Percentiles rank a stretch among this genome's conserved stretches.
Conservation (phyloP, 1,140 invertebrate genomes). For the Lasioglossum baleicum region DNA sequence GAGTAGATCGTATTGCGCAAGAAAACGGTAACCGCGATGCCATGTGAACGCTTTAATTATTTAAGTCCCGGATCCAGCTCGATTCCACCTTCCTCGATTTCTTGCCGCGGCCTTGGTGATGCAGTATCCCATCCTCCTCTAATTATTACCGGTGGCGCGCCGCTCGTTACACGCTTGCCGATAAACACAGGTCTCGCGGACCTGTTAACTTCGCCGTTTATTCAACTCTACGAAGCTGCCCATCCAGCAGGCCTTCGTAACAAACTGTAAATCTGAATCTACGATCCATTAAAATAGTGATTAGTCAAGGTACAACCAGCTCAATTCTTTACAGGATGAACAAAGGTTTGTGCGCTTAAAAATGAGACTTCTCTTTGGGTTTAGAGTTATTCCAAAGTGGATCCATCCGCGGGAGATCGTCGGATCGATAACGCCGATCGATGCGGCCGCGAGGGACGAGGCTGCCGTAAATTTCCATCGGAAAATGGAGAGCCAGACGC, state of each 20-base stretch:
- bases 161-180: neutral
- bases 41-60: conserved; percentile 64
- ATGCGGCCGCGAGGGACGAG: no score
- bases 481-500: conserved; percentile 1
- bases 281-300: no score
- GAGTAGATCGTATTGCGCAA: conserved; percentile 60
- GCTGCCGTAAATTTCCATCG: neutral
- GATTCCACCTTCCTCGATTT: conserved; percentile 57
- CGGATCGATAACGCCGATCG: neutral
- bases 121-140: conserved; percentile 38
- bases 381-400: no score
- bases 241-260: no score
- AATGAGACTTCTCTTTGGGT: no score
- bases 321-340: no score
- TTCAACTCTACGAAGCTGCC: no score
- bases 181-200: conserved; percentile 30
- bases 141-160: conserved; percentile 57
- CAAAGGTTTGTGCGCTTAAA: no score
- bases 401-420: neutral
- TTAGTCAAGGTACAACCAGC: no score
- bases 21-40: conserved; percentile 58
- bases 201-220: no score
- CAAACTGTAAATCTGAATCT: no score
- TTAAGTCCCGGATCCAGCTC: conserved; percentile 64
- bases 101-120: conserved; percentile 46